Base-by-base conservation (phyloP, 2,888 invertebrate genomes). In the Drosophila buzzatii region DNA sequence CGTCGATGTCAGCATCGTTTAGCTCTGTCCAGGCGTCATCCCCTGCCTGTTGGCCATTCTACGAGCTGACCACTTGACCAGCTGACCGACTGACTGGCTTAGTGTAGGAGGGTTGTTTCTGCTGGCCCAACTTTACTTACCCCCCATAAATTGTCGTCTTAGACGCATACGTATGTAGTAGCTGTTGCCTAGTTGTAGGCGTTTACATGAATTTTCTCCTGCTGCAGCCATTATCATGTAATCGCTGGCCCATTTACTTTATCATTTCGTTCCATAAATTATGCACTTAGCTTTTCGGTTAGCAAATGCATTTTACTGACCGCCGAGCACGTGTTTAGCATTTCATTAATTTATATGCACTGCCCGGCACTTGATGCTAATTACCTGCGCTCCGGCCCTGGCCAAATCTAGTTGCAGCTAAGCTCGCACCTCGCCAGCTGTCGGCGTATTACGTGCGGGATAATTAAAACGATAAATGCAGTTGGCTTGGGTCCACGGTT, bases 1-100 rank as follows among this genome's bases (percentile, higher is more conserved):
- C 79, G 81, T 80, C 88, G 73, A 65, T 74, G 84, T 77, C 81
- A 86, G 81, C 75, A 82, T 73, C 83, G 88, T 72, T 88, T 78
- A 78, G 49, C 75, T 67, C 73, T 77, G 60, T 70, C 64, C 35
- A 57, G 44, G 6, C 7, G 1, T 27, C 7, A 27, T 27, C 27
- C 27, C 27, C 27, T 27, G 3, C 16, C 64, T 68, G 65, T 5
- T 41, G 55, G 5, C 7, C 20, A 68, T 70, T 39, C 65, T 59
- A 23, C 59, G 53, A 49, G 23, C 37, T 58, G 44, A 39, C 65
- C 70, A 62, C 18, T 27, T 64, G 68, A 49, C 73, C 61, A 41
- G 57, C 65, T 84, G 88, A 80, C 85, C 84, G 77, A 82, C 61
- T 88, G 70, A 85, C 60, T 85, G 70, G 71, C 83, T 76, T 58